Conservation (phyloP, 2,888 invertebrate genomes). For the Hirudinaria manillensis region DNA sequence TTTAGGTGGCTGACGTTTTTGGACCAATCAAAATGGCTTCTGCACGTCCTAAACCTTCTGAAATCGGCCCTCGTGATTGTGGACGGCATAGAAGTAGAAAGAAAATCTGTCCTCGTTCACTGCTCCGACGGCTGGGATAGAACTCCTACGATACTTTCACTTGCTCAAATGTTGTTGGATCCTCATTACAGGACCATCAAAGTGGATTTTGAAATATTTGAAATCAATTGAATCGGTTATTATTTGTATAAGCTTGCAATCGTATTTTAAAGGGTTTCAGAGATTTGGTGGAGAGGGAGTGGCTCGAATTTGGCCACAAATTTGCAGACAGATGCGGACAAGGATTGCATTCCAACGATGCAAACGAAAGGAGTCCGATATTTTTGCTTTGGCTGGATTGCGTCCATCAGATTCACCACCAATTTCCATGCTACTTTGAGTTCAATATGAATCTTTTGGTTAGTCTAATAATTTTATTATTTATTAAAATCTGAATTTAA, state of each 20-base stretch:
- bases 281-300: conserved; percentile 85
- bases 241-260: background rate
- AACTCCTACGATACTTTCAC: conserved; percentile 89
- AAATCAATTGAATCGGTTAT: background rate
- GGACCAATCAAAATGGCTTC: conserved; percentile 85
- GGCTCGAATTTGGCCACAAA: conserved; percentile 96
- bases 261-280: conserved; percentile 73
- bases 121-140: conserved; percentile 99
- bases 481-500: no score
- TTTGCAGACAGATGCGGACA: conserved; percentile 82
- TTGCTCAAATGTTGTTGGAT: conserved; percentile 85
- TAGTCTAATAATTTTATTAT: background rate
- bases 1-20: conserved; percentile 78
- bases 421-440: conserved; percentile 89
- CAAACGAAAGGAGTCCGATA: conserved; percentile 88
- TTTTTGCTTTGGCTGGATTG: conserved; percentile 97
- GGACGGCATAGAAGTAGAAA: conserved; percentile 66
- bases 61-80: conserved; percentile 75
- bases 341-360: conserved; percentile 65
- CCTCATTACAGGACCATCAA: conserved; percentile 87
- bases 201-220: conserved; percentile 53
- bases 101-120: conserved; percentile 86
- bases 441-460: conserved; percentile 89
- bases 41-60: conserved; percentile 77
- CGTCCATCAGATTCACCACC: conserved; percentile 79